Evolutionary conservation across 2,797 vertebrate species (phyloP).

Genomic region (Selene dorsalis): DNA sequence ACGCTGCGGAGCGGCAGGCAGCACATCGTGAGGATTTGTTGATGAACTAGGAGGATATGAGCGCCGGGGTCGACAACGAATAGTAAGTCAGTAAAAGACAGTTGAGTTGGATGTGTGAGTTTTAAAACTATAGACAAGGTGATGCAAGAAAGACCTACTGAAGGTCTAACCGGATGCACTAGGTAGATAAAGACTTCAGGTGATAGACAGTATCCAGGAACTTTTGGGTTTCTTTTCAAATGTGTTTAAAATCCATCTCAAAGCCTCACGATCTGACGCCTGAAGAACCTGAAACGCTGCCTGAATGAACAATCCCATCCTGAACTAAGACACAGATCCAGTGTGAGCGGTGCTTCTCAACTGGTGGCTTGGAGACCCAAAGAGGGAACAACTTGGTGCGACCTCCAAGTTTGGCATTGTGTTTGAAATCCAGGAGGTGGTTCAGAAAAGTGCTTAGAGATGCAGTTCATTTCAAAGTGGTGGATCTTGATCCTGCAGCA

Average conservation of each 20-base stretch:
- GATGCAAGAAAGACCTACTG: neutral
- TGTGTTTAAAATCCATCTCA: neutral
- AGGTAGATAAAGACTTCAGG: neutral
- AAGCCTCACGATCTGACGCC: neutral
- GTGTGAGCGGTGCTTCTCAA: slow-evolving; percentile 49
- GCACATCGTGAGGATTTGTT: neutral
- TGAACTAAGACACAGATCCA: slow-evolving; percentile 69
- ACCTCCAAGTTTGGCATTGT: neutral
- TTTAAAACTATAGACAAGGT: neutral
- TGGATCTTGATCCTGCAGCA: slow-evolving; percentile 21
- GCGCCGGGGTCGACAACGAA: neutral
- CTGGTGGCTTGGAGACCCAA: slow-evolving; percentile 1
- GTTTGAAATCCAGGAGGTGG: slow-evolving; percentile 22
- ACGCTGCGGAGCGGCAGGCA: neutral
- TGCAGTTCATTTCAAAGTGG: slow-evolving; percentile 9
- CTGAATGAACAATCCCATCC: slow-evolving; percentile 56
- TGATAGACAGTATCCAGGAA: neutral
- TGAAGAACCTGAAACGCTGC: neutral
- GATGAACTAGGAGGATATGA: neutral
- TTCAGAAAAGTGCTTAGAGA: slow-evolving; percentile 37
- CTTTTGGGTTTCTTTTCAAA: neutral
- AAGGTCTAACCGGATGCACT: neutral
- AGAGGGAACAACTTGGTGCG: neutral
- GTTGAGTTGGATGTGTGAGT: neutral
- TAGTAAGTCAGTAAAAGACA: neutral